Percentiles rank a stretch among this genome's conserved stretches.
Evolutionary conservation across 2,113 vertebrate species (phyloP).

Genomic region (Callopanchax toddi): DNA sequence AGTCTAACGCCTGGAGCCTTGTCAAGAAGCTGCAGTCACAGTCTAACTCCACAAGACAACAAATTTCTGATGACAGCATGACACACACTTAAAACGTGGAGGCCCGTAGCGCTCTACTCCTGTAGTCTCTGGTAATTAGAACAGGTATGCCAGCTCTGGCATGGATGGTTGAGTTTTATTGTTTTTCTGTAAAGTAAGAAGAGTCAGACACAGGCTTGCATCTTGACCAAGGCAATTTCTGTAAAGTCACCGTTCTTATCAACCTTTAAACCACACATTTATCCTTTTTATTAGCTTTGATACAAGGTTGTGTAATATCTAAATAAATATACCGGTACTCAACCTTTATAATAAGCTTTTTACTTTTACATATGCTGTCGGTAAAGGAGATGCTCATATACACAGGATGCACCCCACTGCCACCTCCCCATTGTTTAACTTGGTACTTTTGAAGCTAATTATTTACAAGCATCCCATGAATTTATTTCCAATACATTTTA

Average conservation of each 20-base stretch:
- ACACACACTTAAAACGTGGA: conserved; percentile 42
- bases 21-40: conserved; percentile 48
- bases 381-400: background rate
- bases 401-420: too few species aligned
- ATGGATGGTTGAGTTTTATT: conserved; percentile 11
- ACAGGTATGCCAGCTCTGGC: conserved; percentile 20
- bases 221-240: conserved; percentile 22
- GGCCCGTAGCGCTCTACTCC: conserved; percentile 21
- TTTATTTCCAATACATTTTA: too few species aligned
- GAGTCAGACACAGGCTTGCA: conserved; percentile 18
- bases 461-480: too few species aligned
- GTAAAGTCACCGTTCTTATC: background rate
- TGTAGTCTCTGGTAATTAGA: conserved; percentile 56
- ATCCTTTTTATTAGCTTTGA: too few species aligned
- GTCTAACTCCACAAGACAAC: conserved; percentile 29
- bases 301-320: too few species aligned
- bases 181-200: conserved; percentile 6
- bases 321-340: too few species aligned
- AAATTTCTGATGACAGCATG: conserved; percentile 60
- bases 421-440: too few species aligned
- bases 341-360: too few species aligned
- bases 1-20: conserved; percentile 37
- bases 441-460: too few species aligned
- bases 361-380: too few species aligned
- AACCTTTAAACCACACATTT: too few species aligned